Percentiles rank a stretch among this genome's conserved stretches.
phyloP scores from a whole-genome alignment of 2,888 invertebrate species.

The Teleogryllus oceanicus region DNA sequence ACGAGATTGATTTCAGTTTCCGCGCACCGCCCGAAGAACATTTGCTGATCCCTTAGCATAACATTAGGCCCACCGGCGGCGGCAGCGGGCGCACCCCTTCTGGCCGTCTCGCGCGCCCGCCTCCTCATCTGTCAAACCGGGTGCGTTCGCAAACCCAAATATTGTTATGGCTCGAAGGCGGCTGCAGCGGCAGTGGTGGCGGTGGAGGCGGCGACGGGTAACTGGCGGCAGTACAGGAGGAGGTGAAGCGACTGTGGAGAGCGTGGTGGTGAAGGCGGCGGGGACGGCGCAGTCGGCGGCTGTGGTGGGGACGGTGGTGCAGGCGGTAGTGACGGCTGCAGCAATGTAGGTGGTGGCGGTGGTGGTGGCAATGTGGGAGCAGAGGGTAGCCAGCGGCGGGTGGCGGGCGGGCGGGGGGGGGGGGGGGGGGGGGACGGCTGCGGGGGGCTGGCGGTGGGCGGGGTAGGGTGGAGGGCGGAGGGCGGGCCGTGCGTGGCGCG shows the following conservation, averaged over 20 bases:
- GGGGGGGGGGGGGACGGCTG: too few relatives aligned
- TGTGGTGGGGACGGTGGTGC: too few relatives aligned
- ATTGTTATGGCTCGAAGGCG: background rate
- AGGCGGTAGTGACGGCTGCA: too few relatives aligned
- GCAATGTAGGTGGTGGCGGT: too few relatives aligned
- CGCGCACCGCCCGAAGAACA: background rate
- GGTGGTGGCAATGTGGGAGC: too few relatives aligned
- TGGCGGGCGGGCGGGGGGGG: too few relatives aligned
- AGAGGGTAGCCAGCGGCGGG: too few relatives aligned
- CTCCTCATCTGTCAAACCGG: slow-evolving; percentile 6
- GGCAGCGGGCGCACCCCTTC: slow-evolving; percentile 6
- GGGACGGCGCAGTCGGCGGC: too few relatives aligned
- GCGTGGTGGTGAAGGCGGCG: slow-evolving; percentile 23
- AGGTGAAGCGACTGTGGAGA: slow-evolving; percentile 20
- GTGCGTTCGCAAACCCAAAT: background rate
- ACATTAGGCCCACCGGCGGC: background rate
- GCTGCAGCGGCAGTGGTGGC: background rate
- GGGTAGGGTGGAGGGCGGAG: too few relatives aligned
- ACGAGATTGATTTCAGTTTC: slow-evolving; percentile 18
- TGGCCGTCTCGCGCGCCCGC: background rate
- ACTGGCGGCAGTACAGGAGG: slow-evolving; percentile 5
- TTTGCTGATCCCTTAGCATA: slow-evolving; percentile 8
- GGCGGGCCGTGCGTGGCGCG: background rate
- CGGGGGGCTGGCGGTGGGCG: too few relatives aligned
- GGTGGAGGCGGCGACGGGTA: background rate